These are phyloP conservation scores for Octomys mimax DNA, from an alignment of 2,797 vertebrate genomes.

Conservation along the genomic window DNA sequence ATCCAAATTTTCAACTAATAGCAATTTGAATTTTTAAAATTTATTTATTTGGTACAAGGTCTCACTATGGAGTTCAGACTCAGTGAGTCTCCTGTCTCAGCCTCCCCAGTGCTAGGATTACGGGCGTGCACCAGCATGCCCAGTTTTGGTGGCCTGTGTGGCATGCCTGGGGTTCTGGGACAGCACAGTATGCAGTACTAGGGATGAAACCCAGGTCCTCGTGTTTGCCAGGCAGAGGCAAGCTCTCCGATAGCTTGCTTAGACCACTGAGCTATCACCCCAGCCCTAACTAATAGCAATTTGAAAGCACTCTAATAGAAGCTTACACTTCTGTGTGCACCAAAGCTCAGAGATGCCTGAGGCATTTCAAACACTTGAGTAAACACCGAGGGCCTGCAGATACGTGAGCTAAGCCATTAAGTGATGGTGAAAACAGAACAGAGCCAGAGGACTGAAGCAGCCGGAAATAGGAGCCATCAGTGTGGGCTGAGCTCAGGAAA, in stretches of 20 bases:
- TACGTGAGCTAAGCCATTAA: background rate
- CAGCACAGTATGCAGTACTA: too few species aligned
- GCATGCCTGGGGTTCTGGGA: too few species aligned
- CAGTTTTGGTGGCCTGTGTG: too few species aligned
- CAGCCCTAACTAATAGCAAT: conserved; percentile 7
- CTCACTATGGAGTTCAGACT: too few species aligned
- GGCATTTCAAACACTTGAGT: conserved; percentile 1
- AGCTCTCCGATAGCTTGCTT: too few species aligned
- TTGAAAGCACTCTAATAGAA: conserved; percentile 16
- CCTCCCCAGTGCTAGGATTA: too few species aligned
- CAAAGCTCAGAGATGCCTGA: background rate
- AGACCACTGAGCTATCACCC: too few species aligned
- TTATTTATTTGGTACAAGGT: too few species aligned
- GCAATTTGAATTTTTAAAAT: background rate
- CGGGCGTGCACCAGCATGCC: too few species aligned
- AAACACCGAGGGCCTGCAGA: background rate
- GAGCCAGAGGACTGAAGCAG: background rate
- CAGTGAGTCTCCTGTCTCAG: too few species aligned
- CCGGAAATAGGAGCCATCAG: background rate
- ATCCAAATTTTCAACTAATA: conserved; percentile 30
- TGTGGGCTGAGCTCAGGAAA: background rate
- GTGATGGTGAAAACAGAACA: background rate
- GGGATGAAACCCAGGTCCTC: too few species aligned
- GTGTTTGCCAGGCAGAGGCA: too few species aligned
- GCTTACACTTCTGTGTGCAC: background rate